Evolutionary conservation across 30 jellyfish, hydroid and myxozoan genomes (phyloP).

Genomic region (Aurelia aurita complex sp. Pacific): DNA sequence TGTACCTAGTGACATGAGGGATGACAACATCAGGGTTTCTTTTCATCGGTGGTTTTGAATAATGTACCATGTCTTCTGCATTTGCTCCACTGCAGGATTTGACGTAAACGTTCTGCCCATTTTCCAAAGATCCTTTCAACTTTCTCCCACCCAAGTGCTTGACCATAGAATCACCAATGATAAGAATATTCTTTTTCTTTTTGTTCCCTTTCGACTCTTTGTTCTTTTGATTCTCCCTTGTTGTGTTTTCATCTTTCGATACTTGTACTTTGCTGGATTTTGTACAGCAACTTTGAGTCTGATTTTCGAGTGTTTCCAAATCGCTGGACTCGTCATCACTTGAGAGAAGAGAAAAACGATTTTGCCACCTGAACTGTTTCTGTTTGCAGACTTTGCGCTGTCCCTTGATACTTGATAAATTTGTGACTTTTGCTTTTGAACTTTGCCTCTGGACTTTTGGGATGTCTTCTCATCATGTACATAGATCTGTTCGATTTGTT

Average conservation of each 20-base stretch:
- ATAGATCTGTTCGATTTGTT: too few species aligned
- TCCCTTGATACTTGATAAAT: constrained; percentile 4
- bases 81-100: constrained; percentile 7
- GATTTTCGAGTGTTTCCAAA: not conserved
- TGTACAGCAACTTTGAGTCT: not conserved
- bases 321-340: not conserved
- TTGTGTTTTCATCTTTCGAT: not conserved
- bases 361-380: not conserved
- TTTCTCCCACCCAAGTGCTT: not conserved
- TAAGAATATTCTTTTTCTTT: constrained; percentile 1
- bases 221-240: not conserved
- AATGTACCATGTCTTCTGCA: too few species aligned
- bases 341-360: not conserved
- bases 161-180: constrained; percentile 11
- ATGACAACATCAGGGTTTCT: too few species aligned
- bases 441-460: too few species aligned
- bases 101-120: constrained; percentile 21
- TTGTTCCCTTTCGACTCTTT: not conserved
- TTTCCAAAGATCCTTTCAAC: constrained; percentile 5
- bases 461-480: too few species aligned
- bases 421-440: not conserved
- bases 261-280: not conserved
- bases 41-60: too few species aligned
- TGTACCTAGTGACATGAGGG: too few species aligned
- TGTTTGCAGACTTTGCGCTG: not conserved